Evolutionary conservation across 2,797 vertebrate genomes (phyloP), one percentile per base, ranked within the genome.

Genomic region (Muraenolepis orangiensis): DNA sequence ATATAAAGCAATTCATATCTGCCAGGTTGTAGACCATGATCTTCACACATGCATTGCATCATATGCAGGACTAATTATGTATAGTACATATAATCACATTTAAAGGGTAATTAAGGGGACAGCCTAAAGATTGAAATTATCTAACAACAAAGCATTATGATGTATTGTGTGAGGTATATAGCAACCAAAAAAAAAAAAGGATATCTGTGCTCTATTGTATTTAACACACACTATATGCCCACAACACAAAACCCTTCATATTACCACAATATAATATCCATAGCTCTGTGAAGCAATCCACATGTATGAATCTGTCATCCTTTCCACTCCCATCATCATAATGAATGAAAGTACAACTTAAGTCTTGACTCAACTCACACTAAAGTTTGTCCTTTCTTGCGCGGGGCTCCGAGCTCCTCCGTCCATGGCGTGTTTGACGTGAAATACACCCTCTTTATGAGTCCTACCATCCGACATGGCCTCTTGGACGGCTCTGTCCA

Each of bases 381-480:
- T 76, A 67, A n/a, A 69, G 28, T 78, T 74, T 71, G 66, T 81
- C 66, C 73, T 76, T 7, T 72, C 46, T 66, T 80, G 84, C 16
- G 13, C 42, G 4, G 4, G 10, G 67, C 80, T 81, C 84, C 81
- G 90, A 69, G 91, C 89, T 86, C 93, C 93, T 73, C 94, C 94
- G 72, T 89, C 90, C 0, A 57, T 57, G 20, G 91, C 90, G 76
- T 96, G 94, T 40, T 92, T 93, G 82, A 96, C 91, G 78, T 94
- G 91, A 80, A 97, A 93, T 84, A 92, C 93, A 75, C 97, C 95
- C 1, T 94, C 95, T 90, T 94, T 96, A 78, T 95, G 95, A 83
- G 94, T 86, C 51, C 93, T 90, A 74, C 90, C 84, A 69, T 93
- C 91, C 31, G 93, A 91, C 95, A 95, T 95, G 78, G 34, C 85